phyloP scores from a whole-genome alignment of 2,113 vertebrate genomes.

The Gasterosteus aculeatus region DNA sequence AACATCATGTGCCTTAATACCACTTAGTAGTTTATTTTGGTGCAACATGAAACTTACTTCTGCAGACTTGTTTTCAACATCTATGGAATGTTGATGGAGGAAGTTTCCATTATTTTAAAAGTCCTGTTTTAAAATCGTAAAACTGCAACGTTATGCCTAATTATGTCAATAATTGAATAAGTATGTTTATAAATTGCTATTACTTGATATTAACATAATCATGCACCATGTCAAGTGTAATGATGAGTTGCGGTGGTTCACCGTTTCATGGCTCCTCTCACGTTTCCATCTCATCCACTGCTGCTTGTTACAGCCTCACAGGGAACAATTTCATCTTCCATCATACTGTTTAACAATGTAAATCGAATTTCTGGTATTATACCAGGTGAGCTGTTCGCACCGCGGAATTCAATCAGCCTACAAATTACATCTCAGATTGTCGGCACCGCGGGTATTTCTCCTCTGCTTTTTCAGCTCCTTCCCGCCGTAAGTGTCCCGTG shows the following conservation, averaged over 20 bases:
- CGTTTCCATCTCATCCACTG: constrained; percentile 16
- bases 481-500: neutral
- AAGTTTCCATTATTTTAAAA: constrained; percentile 4
- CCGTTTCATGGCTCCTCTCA: constrained; percentile 16
- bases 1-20: neutral
- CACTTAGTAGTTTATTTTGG: constrained; percentile 12
- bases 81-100: neutral
- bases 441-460: constrained; percentile 1
- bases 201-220: neutral
- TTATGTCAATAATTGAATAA: neutral
- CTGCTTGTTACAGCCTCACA: constrained; percentile 19
- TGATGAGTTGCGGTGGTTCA: constrained; percentile 22
- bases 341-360: constrained; percentile 9
- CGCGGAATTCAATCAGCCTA: constrained; percentile 33
- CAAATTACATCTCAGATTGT: constrained; percentile 15
- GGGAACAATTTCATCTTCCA: constrained; percentile 15
- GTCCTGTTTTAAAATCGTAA: neutral
- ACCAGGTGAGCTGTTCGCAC: constrained; percentile 16
- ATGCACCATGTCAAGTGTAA: neutral
- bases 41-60: constrained; percentile 8
- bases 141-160: neutral
- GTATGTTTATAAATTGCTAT: neutral
- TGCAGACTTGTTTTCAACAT: constrained; percentile 16
- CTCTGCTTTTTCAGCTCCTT: constrained; percentile 22
- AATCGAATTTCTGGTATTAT: constrained; percentile 30